These are phyloP conservation scores for Montipora foliosa DNA, from an alignment of 64 coral and sea anemone species.

Conservation along the genomic window DNA sequence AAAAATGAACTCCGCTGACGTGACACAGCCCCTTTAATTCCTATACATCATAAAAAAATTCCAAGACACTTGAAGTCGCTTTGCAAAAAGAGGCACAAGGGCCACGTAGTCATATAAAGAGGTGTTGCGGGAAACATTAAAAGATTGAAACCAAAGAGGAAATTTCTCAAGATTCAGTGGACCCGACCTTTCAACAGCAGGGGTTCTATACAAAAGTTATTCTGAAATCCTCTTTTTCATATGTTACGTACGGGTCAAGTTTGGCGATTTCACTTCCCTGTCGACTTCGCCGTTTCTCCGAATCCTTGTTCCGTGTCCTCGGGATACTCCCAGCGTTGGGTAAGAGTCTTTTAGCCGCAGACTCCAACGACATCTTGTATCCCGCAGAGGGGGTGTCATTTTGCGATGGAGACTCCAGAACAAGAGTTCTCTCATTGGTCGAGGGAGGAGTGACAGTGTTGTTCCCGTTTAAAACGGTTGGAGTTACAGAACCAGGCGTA, in stretches of 20 bases:
- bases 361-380: conserved; percentile 31
- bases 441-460: conserved; percentile 56
- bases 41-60: no score
- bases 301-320: conserved; percentile 7
- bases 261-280: conserved; percentile 47
- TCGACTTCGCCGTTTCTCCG: conserved; percentile 14
- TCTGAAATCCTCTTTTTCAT: conserved; percentile 72
- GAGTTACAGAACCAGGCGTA: conserved; percentile 9
- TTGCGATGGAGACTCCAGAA: conserved; percentile 28
- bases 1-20: no score
- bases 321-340: not conserved
- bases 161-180: no score
- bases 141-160: no score
- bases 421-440: conserved; percentile 55
- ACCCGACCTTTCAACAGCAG: not conserved
- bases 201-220: conserved; percentile 66
- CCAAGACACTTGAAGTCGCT: no score
- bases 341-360: conserved; percentile 10
- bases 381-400: conserved; percentile 35
- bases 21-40: no score
- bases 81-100: no score
- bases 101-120: no score
- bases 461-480: conserved; percentile 41
- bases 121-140: no score
- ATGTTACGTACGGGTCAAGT: conserved; percentile 70